Evolutionary conservation across 2,113 vertebrate genomes (phyloP).

Genomic region (Poicephalus gulielmi): DNA sequence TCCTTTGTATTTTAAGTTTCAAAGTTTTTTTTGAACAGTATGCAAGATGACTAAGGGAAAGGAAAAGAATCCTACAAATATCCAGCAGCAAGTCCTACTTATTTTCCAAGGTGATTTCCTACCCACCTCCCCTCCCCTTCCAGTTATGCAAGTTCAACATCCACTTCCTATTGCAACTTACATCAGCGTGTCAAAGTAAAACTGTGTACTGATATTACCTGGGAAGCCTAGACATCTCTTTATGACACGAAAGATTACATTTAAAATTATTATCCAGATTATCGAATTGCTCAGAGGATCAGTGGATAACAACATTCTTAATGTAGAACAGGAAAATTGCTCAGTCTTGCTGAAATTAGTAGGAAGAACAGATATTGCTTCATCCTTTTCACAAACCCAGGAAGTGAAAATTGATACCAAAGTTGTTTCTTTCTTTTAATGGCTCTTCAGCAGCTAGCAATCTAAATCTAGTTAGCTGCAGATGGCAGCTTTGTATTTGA

Average conservation of each 20-base stretch:
- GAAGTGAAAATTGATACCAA: background rate
- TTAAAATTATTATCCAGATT: slow-evolving; percentile 54
- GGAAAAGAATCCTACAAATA: background rate
- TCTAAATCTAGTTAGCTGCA: background rate
- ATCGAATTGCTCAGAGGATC: slow-evolving; percentile 51
- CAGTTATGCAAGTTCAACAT: background rate
- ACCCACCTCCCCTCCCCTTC: background rate
- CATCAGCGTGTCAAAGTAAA: slow-evolving; percentile 1
- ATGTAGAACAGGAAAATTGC: background rate
- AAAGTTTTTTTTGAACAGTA: background rate
- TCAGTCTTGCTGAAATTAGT: slow-evolving; percentile 22
- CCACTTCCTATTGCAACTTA: background rate
- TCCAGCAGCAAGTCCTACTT: background rate
- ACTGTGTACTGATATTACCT: background rate
- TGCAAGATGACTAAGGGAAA: background rate
- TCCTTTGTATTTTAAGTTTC: background rate
- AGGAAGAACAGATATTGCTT: background rate
- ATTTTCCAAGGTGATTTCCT: background rate
- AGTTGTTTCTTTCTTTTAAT: background rate
- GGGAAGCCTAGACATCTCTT: background rate
- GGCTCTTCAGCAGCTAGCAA: background rate
- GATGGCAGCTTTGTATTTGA: background rate
- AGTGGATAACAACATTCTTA: slow-evolving; percentile 61
- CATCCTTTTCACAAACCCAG: background rate
- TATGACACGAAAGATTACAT: slow-evolving; percentile 51